Evolutionary conservation across 2,113 vertebrate genomes (phyloP), one percentile per base, ranked within the genome.

Genomic region (Regulus satrapa): DNA sequence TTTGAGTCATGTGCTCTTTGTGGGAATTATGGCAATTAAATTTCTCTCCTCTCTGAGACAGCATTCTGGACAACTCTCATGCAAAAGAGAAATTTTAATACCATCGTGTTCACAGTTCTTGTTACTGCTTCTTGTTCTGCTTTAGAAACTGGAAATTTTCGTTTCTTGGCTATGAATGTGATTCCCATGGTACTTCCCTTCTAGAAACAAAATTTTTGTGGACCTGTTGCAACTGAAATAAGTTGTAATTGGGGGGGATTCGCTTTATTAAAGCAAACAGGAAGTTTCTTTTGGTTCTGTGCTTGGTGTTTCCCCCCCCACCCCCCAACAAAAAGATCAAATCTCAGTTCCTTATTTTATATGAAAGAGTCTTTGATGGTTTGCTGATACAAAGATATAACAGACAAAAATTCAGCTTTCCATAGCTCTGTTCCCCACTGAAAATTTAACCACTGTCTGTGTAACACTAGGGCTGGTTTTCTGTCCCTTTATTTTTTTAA

Each of bases 391-490:
- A 80, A 88, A 79, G 28, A 62, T 17, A 5, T 26, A 88, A 34
- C 23, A 76, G 66, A 69, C 2, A 26, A 66, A 85, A 82, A 88
- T 24, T 45, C 67, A 82, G 23, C 24, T 58, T 78, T 81, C 34
- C 0, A 0, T 18, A 55, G 9, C n/a, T 76, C 58, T 77, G 45
- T 23, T 86, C 48, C 31, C 31, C 38, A 29, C 14, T 64, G 56
- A 89, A 55, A 31, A 34, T 75, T 56, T 38, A 73, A 48, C n/a
- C 28, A 55, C 61, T 45, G 2, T 34, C 79, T 54, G 4, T n/a
- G 17, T 56, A 81, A 81, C 29, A 28, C 7, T 14, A n/a, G 8
- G 36, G 19, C 36, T 38, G 25, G 13, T 71, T 86, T 74, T 71
- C n/a, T 71, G 32, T 25, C 15, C 19, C 32, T 40, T 73, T 38